Evolutionary conservation across 92 coral and sea anemone genomes (phyloP), one percentile per base, ranked within the genome.

Genomic region (Meandrina meandrites): DNA sequence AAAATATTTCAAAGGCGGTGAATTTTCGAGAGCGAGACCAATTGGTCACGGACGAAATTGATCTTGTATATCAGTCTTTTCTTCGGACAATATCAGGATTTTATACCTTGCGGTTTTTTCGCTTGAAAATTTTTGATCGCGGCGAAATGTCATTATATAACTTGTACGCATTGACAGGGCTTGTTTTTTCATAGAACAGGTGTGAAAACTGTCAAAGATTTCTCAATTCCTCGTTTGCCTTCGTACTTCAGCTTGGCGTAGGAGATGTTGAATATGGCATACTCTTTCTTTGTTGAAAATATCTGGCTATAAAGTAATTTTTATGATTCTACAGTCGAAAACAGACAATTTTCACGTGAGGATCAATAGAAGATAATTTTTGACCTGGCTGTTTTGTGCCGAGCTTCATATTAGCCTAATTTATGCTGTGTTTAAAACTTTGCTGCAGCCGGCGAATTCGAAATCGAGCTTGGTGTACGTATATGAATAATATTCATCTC

Each of bases 41-140:
- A 64, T n/a, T 64, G 0, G 31, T 24, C 0, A 62, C 31, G 30
- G 69, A 22, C 69, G 13, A 10, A 27, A 66, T 13, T 15, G n/a
- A 34, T 73, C 16, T 13, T 34, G 27, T 22, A 24, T n/a, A 24
- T 24, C n/a, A n/a, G n/a, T 30, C n/a, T 66, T 48, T 48, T 13
- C 11, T 48, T 16, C 17, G 0, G 12, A 30, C 14, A 8, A 66
- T 66, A 28, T 66, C 71, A 66, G 11, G 71, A 27, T 66, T 66
- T 27, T 10, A n/a, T n/a, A 8, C 32, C n/a, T 24, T 82, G 79
- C 75, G 70, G 22, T 83, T 83, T 82, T 71, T 83, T 12, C 58
- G 10, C 16, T 30, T 40, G 42, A 71, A 48, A 10, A 1, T 32
- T 72, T n/a, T 36, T 60, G 51, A 71, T 70, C 68, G 11, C 24